These are phyloP conservation scores for Petrolisthes cinctipes DNA, from an alignment of 2,888 invertebrate species.

Conservation along the genomic window DNA sequence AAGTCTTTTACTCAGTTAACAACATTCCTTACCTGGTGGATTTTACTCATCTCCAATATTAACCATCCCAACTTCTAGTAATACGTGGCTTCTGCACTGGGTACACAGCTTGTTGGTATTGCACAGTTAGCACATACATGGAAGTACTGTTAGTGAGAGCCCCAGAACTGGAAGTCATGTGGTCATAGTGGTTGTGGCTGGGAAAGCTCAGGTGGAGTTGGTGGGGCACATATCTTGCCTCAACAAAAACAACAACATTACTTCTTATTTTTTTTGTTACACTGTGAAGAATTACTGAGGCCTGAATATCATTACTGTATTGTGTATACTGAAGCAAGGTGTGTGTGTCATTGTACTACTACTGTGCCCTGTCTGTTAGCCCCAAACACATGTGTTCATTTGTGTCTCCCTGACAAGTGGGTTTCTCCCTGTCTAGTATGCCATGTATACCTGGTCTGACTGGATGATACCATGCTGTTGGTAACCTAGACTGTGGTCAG, in stretches of 20 bases:
- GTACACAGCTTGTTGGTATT: slow-evolving; percentile 60
- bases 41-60: slow-evolving; percentile 42
- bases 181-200: slow-evolving; percentile 14
- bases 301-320: neutral
- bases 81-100: slow-evolving; percentile 62
- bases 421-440: slow-evolving; percentile 43
- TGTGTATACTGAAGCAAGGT: slow-evolving; percentile 11
- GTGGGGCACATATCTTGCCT: slow-evolving; percentile 29
- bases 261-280: neutral
- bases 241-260: neutral
- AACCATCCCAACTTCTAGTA: slow-evolving; percentile 35
- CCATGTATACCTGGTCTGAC: slow-evolving; percentile 42
- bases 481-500: slow-evolving; percentile 63
- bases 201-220: neutral
- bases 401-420: slow-evolving; percentile 15
- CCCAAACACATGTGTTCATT: slow-evolving; percentile 11
- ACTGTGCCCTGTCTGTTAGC: slow-evolving; percentile 6
- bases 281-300: neutral
- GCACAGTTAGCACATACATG: slow-evolving; percentile 52
- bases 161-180: slow-evolving; percentile 22
- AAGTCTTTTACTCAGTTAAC: neutral
- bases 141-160: slow-evolving; percentile 45
- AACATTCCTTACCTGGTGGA: neutral
- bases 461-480: slow-evolving; percentile 61
- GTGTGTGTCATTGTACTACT: neutral